Conservation (phyloP, 2,797 vertebrate genomes). For the Naso thynnoides region DNA sequence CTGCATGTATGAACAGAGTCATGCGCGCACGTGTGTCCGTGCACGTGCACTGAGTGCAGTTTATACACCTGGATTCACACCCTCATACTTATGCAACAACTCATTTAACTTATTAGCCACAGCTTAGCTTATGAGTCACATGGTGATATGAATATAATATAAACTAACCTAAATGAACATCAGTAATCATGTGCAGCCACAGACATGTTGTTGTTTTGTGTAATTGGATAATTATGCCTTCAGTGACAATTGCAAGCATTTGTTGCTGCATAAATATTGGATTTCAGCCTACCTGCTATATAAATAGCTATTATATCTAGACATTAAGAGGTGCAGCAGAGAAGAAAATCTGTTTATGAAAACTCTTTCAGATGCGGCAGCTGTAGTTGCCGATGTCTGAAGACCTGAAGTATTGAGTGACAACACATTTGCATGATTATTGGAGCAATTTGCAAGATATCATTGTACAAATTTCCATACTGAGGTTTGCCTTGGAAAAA, state of each 20-base stretch:
- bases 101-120: not conserved
- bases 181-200: not conserved
- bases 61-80: not conserved
- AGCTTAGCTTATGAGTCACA: too few relatives aligned
- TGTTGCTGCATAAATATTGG: not conserved
- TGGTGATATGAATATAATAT: not conserved
- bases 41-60: not conserved
- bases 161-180: not conserved
- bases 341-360: not conserved
- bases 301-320: constrained; percentile 5
- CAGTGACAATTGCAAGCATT: not conserved
- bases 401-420: not conserved
- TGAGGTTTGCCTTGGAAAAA: not conserved
- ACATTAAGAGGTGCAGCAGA: not conserved
- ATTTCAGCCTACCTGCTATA: not conserved
- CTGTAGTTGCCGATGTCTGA: not conserved
- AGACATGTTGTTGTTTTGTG: not conserved
- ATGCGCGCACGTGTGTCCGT: not conserved
- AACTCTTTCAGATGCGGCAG: not conserved
- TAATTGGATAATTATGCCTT: not conserved
- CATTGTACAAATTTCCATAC: too few relatives aligned
- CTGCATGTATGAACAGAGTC: constrained; percentile 24
- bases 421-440: not conserved
- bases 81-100: not conserved
- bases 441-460: not conserved